Evolutionary conservation across 2,888 invertebrate species (phyloP).

Genomic region (Nudaria mundana): DNA sequence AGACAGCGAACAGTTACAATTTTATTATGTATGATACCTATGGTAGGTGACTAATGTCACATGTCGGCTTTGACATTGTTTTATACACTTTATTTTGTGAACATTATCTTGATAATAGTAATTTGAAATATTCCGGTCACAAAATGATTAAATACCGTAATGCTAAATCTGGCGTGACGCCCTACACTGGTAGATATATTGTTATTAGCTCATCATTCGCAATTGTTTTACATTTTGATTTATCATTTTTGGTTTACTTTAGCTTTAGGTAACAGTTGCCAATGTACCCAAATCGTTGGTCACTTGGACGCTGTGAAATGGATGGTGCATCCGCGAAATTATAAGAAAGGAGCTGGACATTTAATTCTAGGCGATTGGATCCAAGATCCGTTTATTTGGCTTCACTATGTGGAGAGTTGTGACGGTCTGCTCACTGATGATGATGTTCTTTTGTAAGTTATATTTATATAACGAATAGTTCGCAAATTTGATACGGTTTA

Average conservation of each 20-base stretch:
- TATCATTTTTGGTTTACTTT: too few species aligned
- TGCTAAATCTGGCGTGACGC: too few species aligned
- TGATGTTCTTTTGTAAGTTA: conserved; percentile 55
- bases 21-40: too few species aligned
- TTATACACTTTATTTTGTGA: background rate
- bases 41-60: background rate
- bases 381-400: conserved; percentile 53
- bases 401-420: conserved; percentile 54
- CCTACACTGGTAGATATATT: too few species aligned
- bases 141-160: background rate
- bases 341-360: conserved; percentile 42
- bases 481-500: too few species aligned
- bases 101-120: background rate
- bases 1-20: too few species aligned
- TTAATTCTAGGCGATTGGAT: conserved; percentile 58
- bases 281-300: conserved; percentile 52
- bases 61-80: background rate
- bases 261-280: conserved; percentile 44
- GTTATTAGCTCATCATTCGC: too few species aligned
- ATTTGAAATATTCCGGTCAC: background rate
- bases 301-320: conserved; percentile 55
- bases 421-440: conserved; percentile 55
- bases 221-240: too few species aligned
- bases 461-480: too few species aligned
- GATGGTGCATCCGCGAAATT: conserved; percentile 39